phyloP scores from a whole-genome alignment of 2,113 vertebrate genomes.

The Saguinus midas region DNA sequence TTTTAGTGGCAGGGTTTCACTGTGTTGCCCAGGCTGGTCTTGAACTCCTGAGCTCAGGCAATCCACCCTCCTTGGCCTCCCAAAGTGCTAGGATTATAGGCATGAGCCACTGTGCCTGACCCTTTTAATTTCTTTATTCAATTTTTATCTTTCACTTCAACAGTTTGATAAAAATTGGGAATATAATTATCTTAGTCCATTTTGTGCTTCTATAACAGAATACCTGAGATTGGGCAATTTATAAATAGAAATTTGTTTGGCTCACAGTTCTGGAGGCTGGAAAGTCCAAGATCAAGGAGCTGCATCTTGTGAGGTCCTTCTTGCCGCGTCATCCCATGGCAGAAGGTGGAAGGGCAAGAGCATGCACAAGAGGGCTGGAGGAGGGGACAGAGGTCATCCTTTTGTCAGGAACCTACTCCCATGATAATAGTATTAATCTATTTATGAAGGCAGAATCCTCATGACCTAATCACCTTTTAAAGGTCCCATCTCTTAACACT shows the following conservation, averaged over 20 bases:
- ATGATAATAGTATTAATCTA: background rate
- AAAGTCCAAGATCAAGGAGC: background rate
- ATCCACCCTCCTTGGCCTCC: too few species aligned
- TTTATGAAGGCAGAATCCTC: background rate
- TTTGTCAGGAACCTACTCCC: background rate
- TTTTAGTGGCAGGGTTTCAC: too few species aligned
- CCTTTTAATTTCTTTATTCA: background rate
- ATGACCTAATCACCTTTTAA: background rate
- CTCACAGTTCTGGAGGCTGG: background rate
- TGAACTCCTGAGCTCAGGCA: too few species aligned
- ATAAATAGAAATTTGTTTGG: background rate
- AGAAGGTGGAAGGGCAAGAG: background rate
- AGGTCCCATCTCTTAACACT: background rate
- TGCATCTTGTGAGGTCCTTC: background rate
- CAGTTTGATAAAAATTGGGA: background rate
- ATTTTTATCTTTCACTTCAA: background rate
- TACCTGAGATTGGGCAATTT: background rate
- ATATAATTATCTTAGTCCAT: background rate
- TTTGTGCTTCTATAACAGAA: background rate
- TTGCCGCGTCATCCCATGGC: background rate
- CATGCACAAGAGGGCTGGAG: background rate
- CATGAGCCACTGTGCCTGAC: too few species aligned
- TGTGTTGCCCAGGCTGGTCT: too few species aligned
- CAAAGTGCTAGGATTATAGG: too few species aligned
- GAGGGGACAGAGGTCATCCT: background rate